Evolutionary conservation across 2,797 vertebrate genomes (phyloP), one percentile per base, ranked within the genome.

Genomic region (Lophotriccus pileatus): DNA sequence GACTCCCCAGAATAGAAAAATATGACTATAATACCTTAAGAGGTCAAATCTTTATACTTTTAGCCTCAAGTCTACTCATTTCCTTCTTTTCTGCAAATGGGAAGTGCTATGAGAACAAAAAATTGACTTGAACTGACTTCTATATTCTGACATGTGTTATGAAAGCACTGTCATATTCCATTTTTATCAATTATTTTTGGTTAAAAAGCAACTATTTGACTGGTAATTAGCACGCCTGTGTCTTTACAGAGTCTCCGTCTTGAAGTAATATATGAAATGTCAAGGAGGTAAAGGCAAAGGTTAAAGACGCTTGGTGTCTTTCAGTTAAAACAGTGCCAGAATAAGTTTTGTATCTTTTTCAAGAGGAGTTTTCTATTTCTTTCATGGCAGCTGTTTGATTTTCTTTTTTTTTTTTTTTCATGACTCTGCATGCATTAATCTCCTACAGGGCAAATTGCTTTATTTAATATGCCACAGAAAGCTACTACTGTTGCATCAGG

Each of bases 401-500:
- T 73, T 30, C 32, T 47, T 53, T 28, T 67, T 64, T 74, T 22
- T 28, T 88, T 53, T 59, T 30, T 95, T 96, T 76, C 94, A 82
- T 87, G 94, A 77, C 88, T 94, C 91, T 96, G 95, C 95, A 96
- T 97, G 91, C 92, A 95, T 96, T 95, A 97, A 96, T 97, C 97
- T 97, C 97, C 93, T 98, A 97, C 95, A 89, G 66, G 87, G 95
- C 95, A 97, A 97, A 95, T 94, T 95, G 94, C 94, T 97, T 97
- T 97, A 95, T 96, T 97, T 96, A 97, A 96, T 95, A 95, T 92
- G 92, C 93, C 95, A 95, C 92, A 96, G 96, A 98, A 96, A 96
- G 97, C 98, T 98, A 97, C 97, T 98, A 97, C 97, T 97, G 97
- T 97, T 97, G 97, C 97, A 97, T 97, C 97, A 98, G 97, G 96